phyloP scores from a whole-genome alignment of 2,797 vertebrate genomes.

The Sphenodon punctatus region DNA sequence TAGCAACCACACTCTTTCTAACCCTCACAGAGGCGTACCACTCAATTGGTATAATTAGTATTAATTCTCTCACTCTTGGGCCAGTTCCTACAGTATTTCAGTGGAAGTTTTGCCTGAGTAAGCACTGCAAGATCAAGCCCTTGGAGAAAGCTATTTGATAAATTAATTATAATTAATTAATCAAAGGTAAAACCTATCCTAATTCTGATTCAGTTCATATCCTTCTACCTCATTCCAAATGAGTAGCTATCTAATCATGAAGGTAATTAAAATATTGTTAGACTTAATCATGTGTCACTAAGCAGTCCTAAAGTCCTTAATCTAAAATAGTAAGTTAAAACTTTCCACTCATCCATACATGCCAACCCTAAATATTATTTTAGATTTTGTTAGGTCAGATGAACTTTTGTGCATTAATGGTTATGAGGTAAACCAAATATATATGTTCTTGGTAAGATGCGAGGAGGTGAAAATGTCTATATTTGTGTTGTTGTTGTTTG shows the following conservation, averaged over 20 bases:
- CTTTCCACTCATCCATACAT: slow-evolving; percentile 14
- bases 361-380: not conserved
- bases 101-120: slow-evolving; percentile 30
- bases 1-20: slow-evolving; percentile 13
- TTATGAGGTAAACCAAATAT: not conserved
- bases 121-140: slow-evolving; percentile 3
- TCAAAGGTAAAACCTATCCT: not conserved
- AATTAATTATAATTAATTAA: slow-evolving; percentile 59
- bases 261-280: slow-evolving; percentile 64
- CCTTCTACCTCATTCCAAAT: slow-evolving; percentile 43
- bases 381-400: slow-evolving; percentile 10
- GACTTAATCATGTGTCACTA: slow-evolving; percentile 54
- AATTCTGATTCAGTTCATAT: slow-evolving; percentile 30
- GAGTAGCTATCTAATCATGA: slow-evolving; percentile 62
- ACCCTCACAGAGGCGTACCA: not conserved
- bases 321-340: not conserved
- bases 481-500: no score
- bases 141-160: slow-evolving; percentile 39
- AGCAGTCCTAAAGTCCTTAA: slow-evolving; percentile 48
- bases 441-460: not conserved
- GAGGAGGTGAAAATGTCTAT: slow-evolving; percentile 2
- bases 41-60: not conserved
- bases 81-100: slow-evolving; percentile 23
- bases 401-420: not conserved
- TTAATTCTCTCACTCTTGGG: not conserved